Conservation (phyloP, 2,888 invertebrate genomes). For the Lamellibrachia columna region DNA sequence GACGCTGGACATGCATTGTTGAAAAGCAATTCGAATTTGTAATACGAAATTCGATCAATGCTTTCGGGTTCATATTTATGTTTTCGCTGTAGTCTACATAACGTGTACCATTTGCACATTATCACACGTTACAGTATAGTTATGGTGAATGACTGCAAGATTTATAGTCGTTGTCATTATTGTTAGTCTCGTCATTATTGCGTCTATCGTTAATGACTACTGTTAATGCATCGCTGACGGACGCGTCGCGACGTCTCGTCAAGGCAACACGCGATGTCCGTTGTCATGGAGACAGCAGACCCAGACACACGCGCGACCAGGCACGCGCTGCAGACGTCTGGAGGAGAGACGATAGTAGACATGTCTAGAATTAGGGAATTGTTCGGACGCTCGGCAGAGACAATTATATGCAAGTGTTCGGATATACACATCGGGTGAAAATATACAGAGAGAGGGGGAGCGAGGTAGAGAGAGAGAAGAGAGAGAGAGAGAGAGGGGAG, state of each 20-base stretch:
- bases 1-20: not conserved
- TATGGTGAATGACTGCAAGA: not conserved
- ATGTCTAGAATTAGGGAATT: not conserved
- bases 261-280: not conserved
- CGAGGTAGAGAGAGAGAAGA: no score
- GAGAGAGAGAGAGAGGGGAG: no score
- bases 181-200: not conserved
- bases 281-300: not conserved
- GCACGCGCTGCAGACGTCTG: not conserved
- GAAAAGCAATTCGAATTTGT: not conserved
- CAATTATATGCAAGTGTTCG: not conserved
- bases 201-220: not conserved
- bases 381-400: not conserved
- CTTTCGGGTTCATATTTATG: not conserved
- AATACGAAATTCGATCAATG: not conserved
- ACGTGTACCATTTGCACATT: not conserved
- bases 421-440: not conserved
- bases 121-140: not conserved
- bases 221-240: not conserved
- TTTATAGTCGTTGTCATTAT: not conserved
- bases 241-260: not conserved
- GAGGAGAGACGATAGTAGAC: not conserved
- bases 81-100: not conserved
- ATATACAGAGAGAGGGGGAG: not conserved
- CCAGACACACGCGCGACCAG: constrained; percentile 9